Evolutionary conservation across 2,113 vertebrate species (phyloP).

Genomic region (Tetrao urogallus): DNA sequence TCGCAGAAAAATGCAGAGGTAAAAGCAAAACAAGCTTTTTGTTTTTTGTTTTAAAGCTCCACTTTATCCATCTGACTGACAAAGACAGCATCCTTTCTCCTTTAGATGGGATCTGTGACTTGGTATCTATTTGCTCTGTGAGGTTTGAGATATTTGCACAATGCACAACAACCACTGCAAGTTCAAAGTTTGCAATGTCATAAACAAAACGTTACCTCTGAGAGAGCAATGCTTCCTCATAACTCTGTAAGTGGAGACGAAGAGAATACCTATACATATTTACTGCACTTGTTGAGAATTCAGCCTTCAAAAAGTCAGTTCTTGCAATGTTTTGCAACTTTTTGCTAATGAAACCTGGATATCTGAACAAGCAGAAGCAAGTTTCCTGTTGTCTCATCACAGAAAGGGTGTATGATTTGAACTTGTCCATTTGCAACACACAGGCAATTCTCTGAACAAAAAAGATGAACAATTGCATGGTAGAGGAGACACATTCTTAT

Average conservation of each 20-base stretch:
- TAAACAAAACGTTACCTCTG: neutral
- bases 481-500: neutral
- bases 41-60: neutral
- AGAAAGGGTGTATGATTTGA: slow-evolving; percentile 23
- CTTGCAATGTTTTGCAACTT: neutral
- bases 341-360: neutral
- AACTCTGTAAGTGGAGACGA: neutral
- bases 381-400: neutral
- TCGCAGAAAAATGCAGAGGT: neutral
- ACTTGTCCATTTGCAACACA: slow-evolving; percentile 9
- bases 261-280: neutral
- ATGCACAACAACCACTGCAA: neutral
- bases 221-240: neutral
- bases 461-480: slow-evolving; percentile 40
- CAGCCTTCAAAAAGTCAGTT: neutral
- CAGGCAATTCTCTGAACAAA: neutral
- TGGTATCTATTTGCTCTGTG: neutral
- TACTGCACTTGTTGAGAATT: neutral
- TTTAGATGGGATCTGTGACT: neutral
- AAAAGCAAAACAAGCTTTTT: neutral
- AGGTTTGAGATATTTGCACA: neutral
- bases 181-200: neutral
- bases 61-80: neutral
- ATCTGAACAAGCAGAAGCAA: neutral
- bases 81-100: neutral